A percentile compares a stretch with the other conserved stretches of the same genome.
phyloP scores from a whole-genome alignment of 2,797 vertebrate genomes.

The Sebastiscus tertius region DNA sequence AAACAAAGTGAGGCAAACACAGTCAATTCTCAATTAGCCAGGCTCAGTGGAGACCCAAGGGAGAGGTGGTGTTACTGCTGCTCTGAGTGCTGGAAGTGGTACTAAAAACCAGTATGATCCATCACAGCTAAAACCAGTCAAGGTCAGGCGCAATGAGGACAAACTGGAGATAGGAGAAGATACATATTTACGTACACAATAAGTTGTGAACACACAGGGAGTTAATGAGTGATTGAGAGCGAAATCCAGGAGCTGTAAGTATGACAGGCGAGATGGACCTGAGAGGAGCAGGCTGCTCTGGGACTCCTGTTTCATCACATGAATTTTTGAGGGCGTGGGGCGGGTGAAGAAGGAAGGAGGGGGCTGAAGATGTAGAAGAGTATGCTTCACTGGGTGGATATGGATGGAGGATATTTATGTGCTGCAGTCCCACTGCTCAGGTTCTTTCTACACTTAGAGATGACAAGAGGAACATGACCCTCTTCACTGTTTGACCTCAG shows the following conservation, averaged over 20 bases:
- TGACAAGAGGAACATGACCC: not conserved
- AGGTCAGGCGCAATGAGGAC: not conserved
- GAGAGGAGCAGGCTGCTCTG: constrained; percentile 10
- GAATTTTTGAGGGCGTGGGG: constrained; percentile 41
- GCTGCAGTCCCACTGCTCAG: not conserved
- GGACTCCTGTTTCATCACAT: constrained; percentile 46
- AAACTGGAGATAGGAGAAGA: not conserved
- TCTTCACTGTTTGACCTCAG: not conserved
- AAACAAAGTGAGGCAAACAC: constrained; percentile 10
- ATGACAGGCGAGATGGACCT: not conserved
- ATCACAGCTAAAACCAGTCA: not conserved
- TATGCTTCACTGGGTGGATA: not conserved
- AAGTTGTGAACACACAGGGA: not conserved
- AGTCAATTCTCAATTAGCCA: constrained; percentile 28
- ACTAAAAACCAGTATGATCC: not conserved
- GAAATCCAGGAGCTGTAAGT: not conserved
- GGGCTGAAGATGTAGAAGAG: not conserved
- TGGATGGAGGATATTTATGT: constrained; percentile 29
- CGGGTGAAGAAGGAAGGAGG: not conserved
- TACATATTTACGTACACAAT: not conserved
- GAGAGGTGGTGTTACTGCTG: constrained; percentile 17
- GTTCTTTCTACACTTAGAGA: not conserved
- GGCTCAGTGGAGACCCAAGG: not conserved
- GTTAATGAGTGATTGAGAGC: not conserved
- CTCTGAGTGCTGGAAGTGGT: constrained; percentile 11